Evolutionary conservation across 2,888 invertebrate species (phyloP), one percentile per base, ranked within the genome.

Genomic region (Zhengitettix transpicula): DNA sequence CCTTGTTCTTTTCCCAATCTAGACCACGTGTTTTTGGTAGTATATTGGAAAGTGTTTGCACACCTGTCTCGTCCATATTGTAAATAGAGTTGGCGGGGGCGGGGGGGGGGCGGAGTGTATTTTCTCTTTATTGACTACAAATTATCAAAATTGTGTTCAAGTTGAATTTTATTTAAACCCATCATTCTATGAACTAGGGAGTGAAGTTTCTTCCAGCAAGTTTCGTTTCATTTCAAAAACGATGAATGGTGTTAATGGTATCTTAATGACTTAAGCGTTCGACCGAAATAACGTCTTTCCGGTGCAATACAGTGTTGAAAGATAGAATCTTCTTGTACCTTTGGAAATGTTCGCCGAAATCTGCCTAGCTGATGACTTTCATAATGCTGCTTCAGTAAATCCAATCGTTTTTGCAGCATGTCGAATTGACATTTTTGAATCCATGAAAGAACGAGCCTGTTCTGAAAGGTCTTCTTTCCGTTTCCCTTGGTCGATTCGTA

Each of bases 11-110:
- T 63, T 61, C 10, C 62, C 62, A 28, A 51, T 61, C 12, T 58
- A 57, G 11, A 62, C 60, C 14, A 65, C 56, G 44, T 60, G 61
- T n/a, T 51, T 63, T 64, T 8, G 64, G 63, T 52, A 59, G 55
- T 54, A 61, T 65, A 44, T 52, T 57, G n/a, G 65, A 63, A 40
- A 64, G 60, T 52, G 61, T 62, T 28, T 62, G 58, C 41, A 62
- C 55, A 7, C 63, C 62, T 44, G 60, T 63, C 58, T 63, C 65
- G 16, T 63, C 64, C 60, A 62, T 62, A 44, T 65, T 64, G 58
- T 59, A 65, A 28, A 62, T 62, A 5, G 16, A 52, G 42, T 58
- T 52, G 17, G n/a, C n/a, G n/a, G n/a, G n/a, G n/a, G n/a, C n/a
- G n/a, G n/a, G n/a, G n/a, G n/a, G n/a, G n/a, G 58, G 52, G 28